Conservation (phyloP, 2,797 vertebrate species). For the Paguma larvata region DNA sequence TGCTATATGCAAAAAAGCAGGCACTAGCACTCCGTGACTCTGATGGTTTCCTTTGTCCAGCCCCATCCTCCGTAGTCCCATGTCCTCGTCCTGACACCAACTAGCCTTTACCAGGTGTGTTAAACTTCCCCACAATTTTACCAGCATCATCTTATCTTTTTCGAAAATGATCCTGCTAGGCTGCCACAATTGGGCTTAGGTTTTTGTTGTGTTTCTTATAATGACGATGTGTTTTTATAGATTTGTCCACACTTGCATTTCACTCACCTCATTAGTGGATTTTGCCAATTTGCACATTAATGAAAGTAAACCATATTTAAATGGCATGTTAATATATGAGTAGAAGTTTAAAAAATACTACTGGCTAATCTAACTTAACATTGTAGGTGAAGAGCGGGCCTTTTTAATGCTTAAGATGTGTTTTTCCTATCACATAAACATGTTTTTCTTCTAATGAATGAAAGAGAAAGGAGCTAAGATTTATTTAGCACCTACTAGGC, state of each 20-base stretch:
- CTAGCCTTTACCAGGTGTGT: background rate
- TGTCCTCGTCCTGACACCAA: background rate
- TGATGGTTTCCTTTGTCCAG: background rate
- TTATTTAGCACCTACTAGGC: background rate
- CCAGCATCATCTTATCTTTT: background rate
- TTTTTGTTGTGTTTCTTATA: constrained; percentile 15
- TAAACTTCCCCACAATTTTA: background rate
- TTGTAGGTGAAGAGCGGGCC: background rate
- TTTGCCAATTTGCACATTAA: background rate
- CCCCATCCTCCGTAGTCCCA: too few species aligned
- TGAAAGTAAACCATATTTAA: constrained; percentile 5
- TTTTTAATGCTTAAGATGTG: constrained; percentile 5
- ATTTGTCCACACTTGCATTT: constrained; percentile 11
- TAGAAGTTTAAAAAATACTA: background rate
- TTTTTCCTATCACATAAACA: background rate
- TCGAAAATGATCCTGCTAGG: background rate
- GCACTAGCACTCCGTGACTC: background rate
- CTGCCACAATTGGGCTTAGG: background rate
- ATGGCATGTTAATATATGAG: background rate
- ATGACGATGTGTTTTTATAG: constrained; percentile 10
- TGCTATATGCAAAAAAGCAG: background rate
- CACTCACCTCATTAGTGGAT: background rate
- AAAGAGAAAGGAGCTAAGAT: constrained; percentile 17
- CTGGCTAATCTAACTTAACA: background rate
- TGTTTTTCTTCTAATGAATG: background rate